Percentiles rank a stretch among this genome's conserved stretches.
phyloP scores from a whole-genome alignment of 2,888 invertebrate species.

The Colostygia pectinataria region DNA sequence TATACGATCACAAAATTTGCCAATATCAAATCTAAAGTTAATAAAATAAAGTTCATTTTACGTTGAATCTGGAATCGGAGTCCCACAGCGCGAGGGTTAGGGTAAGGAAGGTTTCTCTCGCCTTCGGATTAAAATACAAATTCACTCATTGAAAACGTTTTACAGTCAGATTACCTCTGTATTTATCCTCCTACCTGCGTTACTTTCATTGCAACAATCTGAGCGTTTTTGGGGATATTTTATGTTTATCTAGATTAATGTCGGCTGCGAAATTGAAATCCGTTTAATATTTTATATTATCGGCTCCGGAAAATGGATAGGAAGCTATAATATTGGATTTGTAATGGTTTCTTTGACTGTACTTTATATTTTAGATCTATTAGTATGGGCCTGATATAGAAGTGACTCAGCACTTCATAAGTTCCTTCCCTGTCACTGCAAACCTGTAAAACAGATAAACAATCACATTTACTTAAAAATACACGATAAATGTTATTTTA shows the following conservation, averaged over 20 bases:
- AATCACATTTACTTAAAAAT: too few relatives aligned
- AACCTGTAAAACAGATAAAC: too few relatives aligned
- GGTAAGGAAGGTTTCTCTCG: slow-evolving; percentile 25
- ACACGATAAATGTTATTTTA: too few relatives aligned
- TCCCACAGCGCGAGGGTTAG: not conserved
- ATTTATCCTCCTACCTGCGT: slow-evolving; percentile 52
- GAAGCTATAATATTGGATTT: slow-evolving; percentile 1
- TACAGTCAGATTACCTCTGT: slow-evolving; percentile 58
- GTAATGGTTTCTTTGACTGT: not conserved
- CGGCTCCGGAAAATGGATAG: not conserved
- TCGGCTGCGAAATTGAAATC: slow-evolving; percentile 32
- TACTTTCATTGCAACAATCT: slow-evolving; percentile 34
- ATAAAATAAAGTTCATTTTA: not conserved
- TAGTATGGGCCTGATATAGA: too few relatives aligned
- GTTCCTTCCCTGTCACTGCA: too few relatives aligned
- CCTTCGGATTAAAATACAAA: slow-evolving; percentile 68
- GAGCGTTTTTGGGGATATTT: slow-evolving; percentile 34
- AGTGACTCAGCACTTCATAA: too few relatives aligned
- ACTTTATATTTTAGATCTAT: too few relatives aligned
- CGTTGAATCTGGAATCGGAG: not conserved
- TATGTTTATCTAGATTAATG: slow-evolving; percentile 37
- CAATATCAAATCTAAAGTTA: not conserved
- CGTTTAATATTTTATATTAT: slow-evolving; percentile 28
- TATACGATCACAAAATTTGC: not conserved
- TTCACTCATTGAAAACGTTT: slow-evolving; percentile 70